Percentiles rank a stretch among this genome's conserved stretches.
phyloP scores from a whole-genome alignment of 2,113 vertebrate genomes.

The Sterna hirundo region DNA sequence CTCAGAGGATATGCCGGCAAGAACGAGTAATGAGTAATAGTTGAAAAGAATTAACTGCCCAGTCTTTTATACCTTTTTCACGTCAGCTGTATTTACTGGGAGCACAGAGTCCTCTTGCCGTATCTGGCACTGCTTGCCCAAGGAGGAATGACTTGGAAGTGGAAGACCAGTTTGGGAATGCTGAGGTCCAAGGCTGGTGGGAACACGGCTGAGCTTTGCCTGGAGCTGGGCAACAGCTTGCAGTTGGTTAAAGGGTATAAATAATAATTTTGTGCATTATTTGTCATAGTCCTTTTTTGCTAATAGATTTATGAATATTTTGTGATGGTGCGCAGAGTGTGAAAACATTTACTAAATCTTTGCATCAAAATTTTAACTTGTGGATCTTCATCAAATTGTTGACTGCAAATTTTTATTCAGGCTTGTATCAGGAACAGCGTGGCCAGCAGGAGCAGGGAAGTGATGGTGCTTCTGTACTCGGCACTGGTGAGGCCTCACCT shows the following conservation, averaged over 20 bases:
- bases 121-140: not conserved
- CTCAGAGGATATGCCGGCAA: not conserved
- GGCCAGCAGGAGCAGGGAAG: too few relatives aligned
- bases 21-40: not conserved
- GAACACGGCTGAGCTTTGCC: not conserved
- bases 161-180: not conserved
- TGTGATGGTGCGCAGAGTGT: not conserved
- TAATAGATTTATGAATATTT: not conserved
- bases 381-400: not conserved
- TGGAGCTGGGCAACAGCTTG: not conserved
- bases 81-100: rapidly evolving
- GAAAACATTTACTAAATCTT: not conserved
- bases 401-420: not conserved
- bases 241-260: not conserved
- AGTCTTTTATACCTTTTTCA: not conserved
- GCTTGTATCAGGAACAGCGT: not conserved
- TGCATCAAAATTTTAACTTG: not conserved
- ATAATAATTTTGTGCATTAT: not conserved
- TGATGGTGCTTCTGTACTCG: too few relatives aligned
- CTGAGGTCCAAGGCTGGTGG: not conserved
- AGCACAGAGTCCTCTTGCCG: not conserved
- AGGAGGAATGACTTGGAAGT: not conserved
- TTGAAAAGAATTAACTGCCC: not conserved
- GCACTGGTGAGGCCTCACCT: too few relatives aligned
- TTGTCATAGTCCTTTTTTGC: not conserved